phyloP scores from a whole-genome alignment of 2,797 vertebrate genomes.

The Xenentodon cancila region DNA sequence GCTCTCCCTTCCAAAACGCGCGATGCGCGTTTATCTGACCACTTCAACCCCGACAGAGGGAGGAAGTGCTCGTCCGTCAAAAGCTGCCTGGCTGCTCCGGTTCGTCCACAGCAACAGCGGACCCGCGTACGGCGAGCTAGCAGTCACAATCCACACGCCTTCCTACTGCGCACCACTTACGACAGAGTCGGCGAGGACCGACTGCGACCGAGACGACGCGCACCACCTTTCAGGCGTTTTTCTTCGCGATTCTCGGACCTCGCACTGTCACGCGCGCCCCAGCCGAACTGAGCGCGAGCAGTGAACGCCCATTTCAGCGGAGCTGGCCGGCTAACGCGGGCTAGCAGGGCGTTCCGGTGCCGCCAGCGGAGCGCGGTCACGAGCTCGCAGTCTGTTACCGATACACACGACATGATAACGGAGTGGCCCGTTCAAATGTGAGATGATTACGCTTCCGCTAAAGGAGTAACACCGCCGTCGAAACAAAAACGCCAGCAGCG shows the following conservation, averaged over 20 bases:
- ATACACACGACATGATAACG: background rate
- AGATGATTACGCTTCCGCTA: background rate
- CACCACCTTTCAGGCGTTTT: background rate
- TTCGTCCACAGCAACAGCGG: slow-evolving; percentile 27
- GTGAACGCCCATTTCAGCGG: slow-evolving; percentile 80
- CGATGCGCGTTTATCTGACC: too few relatives aligned
- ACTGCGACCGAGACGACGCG: background rate
- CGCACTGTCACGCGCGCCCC: slow-evolving; percentile 23
- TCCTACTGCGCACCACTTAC: slow-evolving; percentile 29
- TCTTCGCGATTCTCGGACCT: slow-evolving; percentile 4
- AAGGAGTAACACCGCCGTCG: background rate
- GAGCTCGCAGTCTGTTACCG: background rate
- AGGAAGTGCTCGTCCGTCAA: background rate
- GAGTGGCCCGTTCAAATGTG: rapidly evolving
- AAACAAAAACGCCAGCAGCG: slow-evolving; percentile 34
- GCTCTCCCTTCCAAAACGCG: too few relatives aligned
- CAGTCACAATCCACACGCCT: slow-evolving; percentile 29
- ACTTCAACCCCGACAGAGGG: background rate
- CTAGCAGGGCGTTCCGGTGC: slow-evolving; percentile 59
- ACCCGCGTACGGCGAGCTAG: slow-evolving; percentile 41
- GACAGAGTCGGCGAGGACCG: background rate
- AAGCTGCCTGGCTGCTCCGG: slow-evolving; percentile 22
- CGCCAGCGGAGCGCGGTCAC: slow-evolving; percentile 3
- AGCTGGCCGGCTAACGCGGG: slow-evolving; percentile 64
- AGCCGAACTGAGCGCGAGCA: slow-evolving; percentile 42